phyloP scores from a whole-genome alignment of 2,888 invertebrate species.

The Ischnura elegans region DNA sequence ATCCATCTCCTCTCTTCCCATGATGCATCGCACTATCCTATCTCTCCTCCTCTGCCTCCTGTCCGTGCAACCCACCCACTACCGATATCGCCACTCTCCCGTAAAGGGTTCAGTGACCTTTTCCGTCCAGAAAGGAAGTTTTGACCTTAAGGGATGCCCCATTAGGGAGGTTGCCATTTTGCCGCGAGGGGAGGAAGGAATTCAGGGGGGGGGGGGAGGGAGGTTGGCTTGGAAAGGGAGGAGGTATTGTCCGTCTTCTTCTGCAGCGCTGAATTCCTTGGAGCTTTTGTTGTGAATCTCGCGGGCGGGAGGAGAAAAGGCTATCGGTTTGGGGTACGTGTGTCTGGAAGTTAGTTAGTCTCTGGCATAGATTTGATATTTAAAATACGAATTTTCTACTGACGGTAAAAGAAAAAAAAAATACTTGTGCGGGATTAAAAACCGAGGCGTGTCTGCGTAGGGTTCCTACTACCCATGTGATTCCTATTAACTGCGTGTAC shows the following conservation, averaged over 20 bases:
- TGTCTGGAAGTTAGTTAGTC: no score
- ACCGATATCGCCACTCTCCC: conserved; percentile 11
- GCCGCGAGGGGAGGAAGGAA: background rate
- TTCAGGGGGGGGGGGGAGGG: background rate
- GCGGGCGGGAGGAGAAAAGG: background rate
- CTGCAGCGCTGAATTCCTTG: background rate
- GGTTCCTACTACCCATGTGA: no score
- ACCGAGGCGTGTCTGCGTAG: no score
- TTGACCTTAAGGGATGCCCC: conserved; percentile 59
- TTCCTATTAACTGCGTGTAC: no score
- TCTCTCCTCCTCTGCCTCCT: background rate
- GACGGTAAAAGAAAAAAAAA: no score
- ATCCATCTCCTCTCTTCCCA: background rate
- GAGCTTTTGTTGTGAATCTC: background rate
- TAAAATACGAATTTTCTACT: no score
- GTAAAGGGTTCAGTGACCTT: conserved; percentile 65
- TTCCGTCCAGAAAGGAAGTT: conserved; percentile 42
- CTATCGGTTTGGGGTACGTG: background rate
- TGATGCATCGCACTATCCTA: background rate
- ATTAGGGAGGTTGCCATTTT: conserved; percentile 65
- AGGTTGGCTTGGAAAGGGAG: background rate
- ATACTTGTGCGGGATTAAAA: no score
- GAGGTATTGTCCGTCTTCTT: no score
- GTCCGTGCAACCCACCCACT: background rate
- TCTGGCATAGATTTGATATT: no score